These are phyloP conservation scores for Proteles cristata DNA, from an alignment of 2,113 vertebrate species.

Conservation along the genomic window DNA sequence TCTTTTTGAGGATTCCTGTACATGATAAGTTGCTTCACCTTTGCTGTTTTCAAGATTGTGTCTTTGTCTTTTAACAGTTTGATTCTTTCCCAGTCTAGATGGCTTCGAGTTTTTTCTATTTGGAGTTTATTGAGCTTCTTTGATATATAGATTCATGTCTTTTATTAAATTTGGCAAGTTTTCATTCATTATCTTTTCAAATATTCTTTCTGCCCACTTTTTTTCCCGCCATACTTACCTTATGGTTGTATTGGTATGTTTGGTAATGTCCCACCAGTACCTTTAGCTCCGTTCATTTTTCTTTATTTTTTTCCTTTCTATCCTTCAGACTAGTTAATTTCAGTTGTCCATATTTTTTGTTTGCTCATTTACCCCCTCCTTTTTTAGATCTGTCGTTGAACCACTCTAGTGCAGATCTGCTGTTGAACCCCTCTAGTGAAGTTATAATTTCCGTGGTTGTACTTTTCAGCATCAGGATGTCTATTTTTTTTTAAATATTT, in stretches of 20 bases:
- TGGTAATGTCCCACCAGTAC: background rate
- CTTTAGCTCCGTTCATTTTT: background rate
- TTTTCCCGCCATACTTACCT: background rate
- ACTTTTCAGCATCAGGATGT: background rate
- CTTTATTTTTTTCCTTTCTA: background rate
- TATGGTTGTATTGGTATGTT: background rate
- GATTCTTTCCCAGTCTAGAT: background rate
- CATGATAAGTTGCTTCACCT: background rate
- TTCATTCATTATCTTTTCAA: background rate
- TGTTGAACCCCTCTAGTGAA: background rate
- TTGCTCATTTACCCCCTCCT: background rate
- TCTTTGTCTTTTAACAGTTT: background rate
- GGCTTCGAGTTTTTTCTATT: background rate
- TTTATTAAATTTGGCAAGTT: background rate
- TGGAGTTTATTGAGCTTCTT: background rate
- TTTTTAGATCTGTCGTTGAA: background rate
- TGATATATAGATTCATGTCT: background rate
- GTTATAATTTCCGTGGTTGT: background rate
- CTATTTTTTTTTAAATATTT: background rate
- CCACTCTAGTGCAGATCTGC: background rate
- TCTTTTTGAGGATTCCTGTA: background rate
- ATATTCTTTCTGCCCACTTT: background rate
- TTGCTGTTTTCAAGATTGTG: constrained; percentile 28
- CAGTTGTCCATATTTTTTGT: background rate
- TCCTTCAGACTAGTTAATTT: background rate